Evolutionary conservation across 2,888 invertebrate species (phyloP).

Genomic region (Blera fallax): DNA sequence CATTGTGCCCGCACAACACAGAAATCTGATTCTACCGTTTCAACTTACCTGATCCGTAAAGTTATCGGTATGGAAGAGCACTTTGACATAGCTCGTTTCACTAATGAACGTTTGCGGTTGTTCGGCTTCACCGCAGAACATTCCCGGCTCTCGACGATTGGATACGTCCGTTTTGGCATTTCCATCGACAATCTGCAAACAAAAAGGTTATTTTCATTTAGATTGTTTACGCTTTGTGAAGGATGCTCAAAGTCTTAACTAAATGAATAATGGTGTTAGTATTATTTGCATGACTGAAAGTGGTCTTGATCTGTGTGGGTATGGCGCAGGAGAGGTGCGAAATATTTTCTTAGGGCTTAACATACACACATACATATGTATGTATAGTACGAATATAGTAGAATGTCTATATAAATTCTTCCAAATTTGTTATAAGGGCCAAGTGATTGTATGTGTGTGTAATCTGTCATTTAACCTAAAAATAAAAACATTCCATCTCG

Average conservation of each 20-base stretch:
- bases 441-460: too few relatives aligned
- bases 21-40: neutral
- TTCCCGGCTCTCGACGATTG: conserved; percentile 93
- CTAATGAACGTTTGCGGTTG: conserved; percentile 97
- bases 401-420: too few relatives aligned
- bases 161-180: conserved; percentile 94
- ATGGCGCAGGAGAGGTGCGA: too few relatives aligned
- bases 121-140: conserved; percentile 96
- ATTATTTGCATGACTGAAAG: neutral
- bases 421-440: too few relatives aligned
- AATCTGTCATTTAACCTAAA: neutral
- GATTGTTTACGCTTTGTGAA: neutral
- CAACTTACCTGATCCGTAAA: conserved; percentile 90
- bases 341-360: too few relatives aligned
- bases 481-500: neutral
- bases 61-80: conserved; percentile 95
- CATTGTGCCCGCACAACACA: neutral
- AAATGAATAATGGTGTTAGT: neutral
- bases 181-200: conserved; percentile 92
- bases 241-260: neutral
- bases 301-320: neutral
- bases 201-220: conserved; percentile 41
- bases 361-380: too few relatives aligned
- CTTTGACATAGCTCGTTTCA: conserved; percentile 95
- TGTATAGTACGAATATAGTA: too few relatives aligned